These are phyloP conservation scores for Prunella himalayana DNA, from an alignment of 2,113 vertebrate species.

Conservation along the genomic window DNA sequence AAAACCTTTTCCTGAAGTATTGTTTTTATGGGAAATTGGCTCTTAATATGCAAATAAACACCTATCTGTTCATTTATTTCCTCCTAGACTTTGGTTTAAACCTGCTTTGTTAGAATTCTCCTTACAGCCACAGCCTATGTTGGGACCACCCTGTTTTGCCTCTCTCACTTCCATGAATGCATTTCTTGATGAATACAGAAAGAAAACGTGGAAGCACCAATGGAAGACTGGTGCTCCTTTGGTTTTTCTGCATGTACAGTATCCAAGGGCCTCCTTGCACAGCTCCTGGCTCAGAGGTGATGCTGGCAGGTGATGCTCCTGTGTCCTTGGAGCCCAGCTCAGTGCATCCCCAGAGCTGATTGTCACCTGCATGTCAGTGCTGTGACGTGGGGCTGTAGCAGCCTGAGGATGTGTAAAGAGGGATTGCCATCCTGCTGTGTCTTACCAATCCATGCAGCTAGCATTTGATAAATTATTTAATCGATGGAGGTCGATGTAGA, in stretches of 20 bases:
- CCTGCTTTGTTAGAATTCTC: background rate
- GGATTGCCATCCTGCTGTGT: background rate
- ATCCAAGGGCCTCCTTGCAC: rapidly evolving
- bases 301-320: background rate
- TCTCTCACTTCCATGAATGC: background rate
- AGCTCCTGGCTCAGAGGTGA: background rate
- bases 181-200: background rate
- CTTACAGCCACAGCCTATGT: background rate
- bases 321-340: rapidly evolving
- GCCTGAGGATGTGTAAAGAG: background rate
- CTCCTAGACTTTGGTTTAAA: background rate
- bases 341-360: background rate
- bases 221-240: background rate
- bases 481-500: background rate
- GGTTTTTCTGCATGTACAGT: rapidly evolving
- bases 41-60: background rate
- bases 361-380: background rate
- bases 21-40: background rate
- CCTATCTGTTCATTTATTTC: background rate
- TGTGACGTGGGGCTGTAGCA: background rate
- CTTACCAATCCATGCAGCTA: background rate
- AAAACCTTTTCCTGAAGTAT: background rate
- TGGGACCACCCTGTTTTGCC: background rate
- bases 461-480: background rate
- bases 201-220: background rate